Conservation (phyloP, 2,888 invertebrate species). For the Caenorhabditis panamensis region DNA sequence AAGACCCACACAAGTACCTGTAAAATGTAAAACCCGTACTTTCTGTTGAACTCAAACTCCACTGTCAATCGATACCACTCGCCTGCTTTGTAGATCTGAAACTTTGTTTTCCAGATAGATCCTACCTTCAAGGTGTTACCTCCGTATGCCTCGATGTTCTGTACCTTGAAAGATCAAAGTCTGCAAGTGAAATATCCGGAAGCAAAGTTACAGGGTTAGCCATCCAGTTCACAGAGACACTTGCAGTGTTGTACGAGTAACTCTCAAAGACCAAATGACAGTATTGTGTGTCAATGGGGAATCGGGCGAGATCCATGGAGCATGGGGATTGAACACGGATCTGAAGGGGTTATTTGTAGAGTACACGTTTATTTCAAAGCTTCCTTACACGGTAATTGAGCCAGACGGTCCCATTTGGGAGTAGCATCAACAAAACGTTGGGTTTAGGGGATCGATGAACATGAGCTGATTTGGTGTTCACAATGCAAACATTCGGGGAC, state of each 20-base stretch:
- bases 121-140: constrained; percentile 30
- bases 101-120: neutral
- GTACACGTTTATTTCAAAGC: neutral
- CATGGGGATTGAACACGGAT: constrained; percentile 78
- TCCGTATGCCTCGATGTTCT: constrained; percentile 73
- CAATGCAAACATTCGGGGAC: constrained; percentile 79
- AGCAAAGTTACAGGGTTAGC: constrained; percentile 73
- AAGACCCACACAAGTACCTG: constrained; percentile 59
- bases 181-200: constrained; percentile 72
- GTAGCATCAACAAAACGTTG: constrained; percentile 78
- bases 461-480: constrained; percentile 75
- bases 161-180: constrained; percentile 69
- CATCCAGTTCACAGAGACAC: constrained; percentile 78
- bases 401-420: constrained; percentile 79
- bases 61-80: constrained; percentile 79
- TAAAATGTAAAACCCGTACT: constrained; percentile 77
- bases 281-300: constrained; percentile 76
- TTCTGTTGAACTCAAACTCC: constrained; percentile 74
- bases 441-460: constrained; percentile 78
- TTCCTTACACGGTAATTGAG: constrained; percentile 75
- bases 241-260: constrained; percentile 80
- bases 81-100: constrained; percentile 74
- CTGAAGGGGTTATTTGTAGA: constrained; percentile 61
- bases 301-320: constrained; percentile 74
- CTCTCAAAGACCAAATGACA: constrained; percentile 73